Percentiles rank a stretch among this genome's conserved stretches.
Conservation (phyloP, 1,140 invertebrate species). For the Drosophila bifasciata region DNA sequence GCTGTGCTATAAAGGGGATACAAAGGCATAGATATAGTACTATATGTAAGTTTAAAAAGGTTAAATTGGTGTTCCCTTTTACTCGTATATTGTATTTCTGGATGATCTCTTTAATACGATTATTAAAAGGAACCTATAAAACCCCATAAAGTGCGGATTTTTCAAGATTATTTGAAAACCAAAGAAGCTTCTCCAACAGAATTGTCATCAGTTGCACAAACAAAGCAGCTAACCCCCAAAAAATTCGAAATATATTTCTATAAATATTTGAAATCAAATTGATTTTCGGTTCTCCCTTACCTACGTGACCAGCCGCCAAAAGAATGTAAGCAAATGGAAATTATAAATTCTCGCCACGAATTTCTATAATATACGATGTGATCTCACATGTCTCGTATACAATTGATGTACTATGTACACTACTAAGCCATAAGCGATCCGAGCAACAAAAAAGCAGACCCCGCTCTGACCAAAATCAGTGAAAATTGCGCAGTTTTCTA, state of each 20-base stretch:
- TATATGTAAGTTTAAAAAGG: no score
- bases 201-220: no score
- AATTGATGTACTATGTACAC: constrained; percentile 1
- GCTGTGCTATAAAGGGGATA: no score
- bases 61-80: no score
- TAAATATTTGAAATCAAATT: neutral
- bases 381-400: constrained; percentile 34
- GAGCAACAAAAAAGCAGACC: constrained; percentile 38
- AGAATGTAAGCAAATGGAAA: constrained; percentile 14
- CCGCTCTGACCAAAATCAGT: constrained; percentile 63
- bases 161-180: no score
- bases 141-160: no score
- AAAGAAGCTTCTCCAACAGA: no score
- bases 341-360: constrained; percentile 42
- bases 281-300: neutral
- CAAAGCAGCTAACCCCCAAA: neutral
- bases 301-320: neutral
- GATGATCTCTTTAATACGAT: no score
- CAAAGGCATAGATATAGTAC: no score
- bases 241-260: neutral
- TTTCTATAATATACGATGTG: constrained; percentile 32
- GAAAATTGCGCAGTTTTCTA: constrained; percentile 70
- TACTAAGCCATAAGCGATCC: constrained; percentile 21
- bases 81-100: no score
- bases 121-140: no score